Percentiles rank a stretch among this genome's conserved stretches.
Conservation (phyloP, 2,797 vertebrate species). For the Sebastes baramenuke region DNA sequence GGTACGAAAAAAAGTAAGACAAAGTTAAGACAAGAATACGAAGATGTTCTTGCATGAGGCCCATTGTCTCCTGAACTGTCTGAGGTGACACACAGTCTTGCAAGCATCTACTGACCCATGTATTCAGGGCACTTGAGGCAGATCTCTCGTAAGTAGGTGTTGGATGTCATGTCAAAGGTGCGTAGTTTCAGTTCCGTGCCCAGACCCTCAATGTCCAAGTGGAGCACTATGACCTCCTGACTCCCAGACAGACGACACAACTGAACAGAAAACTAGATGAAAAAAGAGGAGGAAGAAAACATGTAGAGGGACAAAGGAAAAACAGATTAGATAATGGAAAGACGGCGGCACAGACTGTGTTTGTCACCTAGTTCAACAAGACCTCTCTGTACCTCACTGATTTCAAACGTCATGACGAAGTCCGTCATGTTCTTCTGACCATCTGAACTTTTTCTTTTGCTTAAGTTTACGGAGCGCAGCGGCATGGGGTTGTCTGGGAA, state of each 20-base stretch:
- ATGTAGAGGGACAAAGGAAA: background rate
- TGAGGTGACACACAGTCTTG: background rate
- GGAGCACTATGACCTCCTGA: constrained; percentile 87
- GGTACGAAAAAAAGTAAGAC: background rate
- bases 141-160: constrained; percentile 92
- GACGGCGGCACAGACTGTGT: background rate
- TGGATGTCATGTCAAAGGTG: constrained; percentile 91
- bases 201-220: constrained; percentile 87
- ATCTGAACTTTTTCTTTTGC: constrained; percentile 79
- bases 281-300: background rate
- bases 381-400: constrained; percentile 86
- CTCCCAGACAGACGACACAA: constrained; percentile 84
- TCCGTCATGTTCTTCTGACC: constrained; percentile 92
- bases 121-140: constrained; percentile 94
- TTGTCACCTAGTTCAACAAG: background rate
- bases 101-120: constrained; percentile 83
- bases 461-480: constrained; percentile 56
- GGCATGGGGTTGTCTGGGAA: constrained; percentile 81
- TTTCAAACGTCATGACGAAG: constrained; percentile 89
- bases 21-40: background rate
- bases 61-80: background rate
- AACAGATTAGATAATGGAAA: background rate
- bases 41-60: background rate
- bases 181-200: constrained; percentile 91
- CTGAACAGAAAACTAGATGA: constrained; percentile 88